Evolutionary conservation across 2,888 invertebrate genomes (phyloP).

Genomic region (Bombylius discolor): DNA sequence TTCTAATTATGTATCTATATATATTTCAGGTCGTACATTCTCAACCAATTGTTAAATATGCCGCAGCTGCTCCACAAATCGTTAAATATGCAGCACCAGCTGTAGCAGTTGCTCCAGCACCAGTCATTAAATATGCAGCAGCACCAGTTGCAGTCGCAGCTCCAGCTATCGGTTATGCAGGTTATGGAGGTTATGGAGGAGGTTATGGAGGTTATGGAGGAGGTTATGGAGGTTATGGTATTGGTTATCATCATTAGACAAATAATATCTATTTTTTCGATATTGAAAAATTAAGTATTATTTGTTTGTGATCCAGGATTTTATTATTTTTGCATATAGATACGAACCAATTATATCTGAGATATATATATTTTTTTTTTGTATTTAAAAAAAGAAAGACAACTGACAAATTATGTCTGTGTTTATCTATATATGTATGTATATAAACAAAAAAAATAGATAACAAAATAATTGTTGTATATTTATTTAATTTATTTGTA

Average conservation of each 20-base stretch:
- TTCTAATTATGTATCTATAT: neutral
- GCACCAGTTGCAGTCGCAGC: too few species aligned
- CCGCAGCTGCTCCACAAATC: conserved; percentile 7
- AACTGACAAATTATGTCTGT: too few species aligned
- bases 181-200: neutral
- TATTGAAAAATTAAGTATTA: too few species aligned
- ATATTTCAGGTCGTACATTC: conserved; percentile 8
- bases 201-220: neutral
- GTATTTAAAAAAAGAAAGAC: too few species aligned
- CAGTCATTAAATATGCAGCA: neutral
- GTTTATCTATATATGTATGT: too few species aligned
- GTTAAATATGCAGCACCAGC: conserved; percentile 1
- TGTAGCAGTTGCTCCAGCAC: neutral
- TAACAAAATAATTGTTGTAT: too few species aligned
- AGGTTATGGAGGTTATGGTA: neutral
- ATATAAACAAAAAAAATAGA: too few species aligned
- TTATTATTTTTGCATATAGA: too few species aligned
- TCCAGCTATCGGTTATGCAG: neutral
- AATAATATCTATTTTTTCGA: neutral
- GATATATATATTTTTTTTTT: too few species aligned
- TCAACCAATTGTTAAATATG: conserved; percentile 10
- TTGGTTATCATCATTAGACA: neutral
- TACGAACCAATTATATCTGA: too few species aligned
- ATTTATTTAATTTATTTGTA: too few species aligned
- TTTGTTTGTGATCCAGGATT: too few species aligned